Evolutionary conservation across 2,113 vertebrate species (phyloP), one percentile per base, ranked within the genome.

Genomic region (Syrrhaptes paradoxus): DNA sequence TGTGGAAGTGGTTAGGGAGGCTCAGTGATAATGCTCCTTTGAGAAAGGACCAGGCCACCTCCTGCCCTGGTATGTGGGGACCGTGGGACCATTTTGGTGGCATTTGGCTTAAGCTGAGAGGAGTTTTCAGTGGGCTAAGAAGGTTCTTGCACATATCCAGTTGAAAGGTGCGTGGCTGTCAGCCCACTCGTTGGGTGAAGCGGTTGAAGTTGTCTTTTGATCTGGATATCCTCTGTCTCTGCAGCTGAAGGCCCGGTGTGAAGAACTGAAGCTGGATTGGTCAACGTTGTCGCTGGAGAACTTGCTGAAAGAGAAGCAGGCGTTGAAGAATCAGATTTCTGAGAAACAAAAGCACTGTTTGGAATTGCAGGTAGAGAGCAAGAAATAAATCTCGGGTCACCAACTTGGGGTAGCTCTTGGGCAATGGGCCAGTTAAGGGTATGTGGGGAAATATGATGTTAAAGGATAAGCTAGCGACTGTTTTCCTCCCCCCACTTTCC

Each of bases 341-440:
- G 99, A 99, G 97, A 99, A 99, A 89, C 99, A 99, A 94, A 98
- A 99, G 65, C 99, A 99, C 97, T 99, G 99, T 93, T 97, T 99
- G 94, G 99, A 99, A 93, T 94, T 99, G 89, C 99, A 99, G 99
- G 99, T 99, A 84, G 43, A 66, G 89, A 61, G 49, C 46, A 28
- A 48, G 48, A 36, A 55, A 26, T 21, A 48, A 48, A 49, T 16
- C 43, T 21, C 4, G 26, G 45, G 67, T 62, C 15, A 12, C 63
- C 24, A 34, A 1, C 9, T 11, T 68, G 20, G 25, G 29, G 32
- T 28, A 55, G 59, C 46, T 73, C 77, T 48, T 55, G 34, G 32
- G 25, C 51, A 52, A 4, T 17, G 36, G 54, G 59, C 7, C 41
- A 20, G 15, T 66, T 73, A 12, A 17, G n/a, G 38, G 11, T 62